Percentiles rank a stretch among this genome's conserved stretches.
These are phyloP conservation scores for Hippoglossus hippoglossus DNA, from an alignment of 2,797 vertebrate species.

Conservation along the genomic window DNA sequence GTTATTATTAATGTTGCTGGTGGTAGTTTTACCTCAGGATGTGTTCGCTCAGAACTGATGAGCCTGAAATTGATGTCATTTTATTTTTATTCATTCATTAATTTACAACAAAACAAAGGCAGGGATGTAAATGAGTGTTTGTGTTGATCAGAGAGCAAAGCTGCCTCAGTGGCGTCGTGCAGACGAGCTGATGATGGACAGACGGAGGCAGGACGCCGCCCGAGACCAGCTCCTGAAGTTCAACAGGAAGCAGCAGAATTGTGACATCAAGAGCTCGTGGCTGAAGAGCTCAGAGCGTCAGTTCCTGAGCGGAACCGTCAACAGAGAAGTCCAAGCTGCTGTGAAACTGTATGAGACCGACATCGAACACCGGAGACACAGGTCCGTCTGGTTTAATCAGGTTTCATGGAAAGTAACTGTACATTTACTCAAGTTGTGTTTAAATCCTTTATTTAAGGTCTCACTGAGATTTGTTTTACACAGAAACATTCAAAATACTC, in stretches of 20 bases:
- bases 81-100: too few species aligned
- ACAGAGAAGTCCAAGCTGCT: background rate
- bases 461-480: too few species aligned
- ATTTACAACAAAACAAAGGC: too few species aligned
- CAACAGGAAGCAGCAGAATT: conserved; percentile 68
- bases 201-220: conserved; percentile 62
- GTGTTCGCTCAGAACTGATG: too few species aligned
- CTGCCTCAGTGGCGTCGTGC: conserved; percentile 30
- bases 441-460: too few species aligned
- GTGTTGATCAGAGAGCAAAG: conserved; percentile 39
- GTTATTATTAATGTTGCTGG: too few species aligned
- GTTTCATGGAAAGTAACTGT: too few species aligned
- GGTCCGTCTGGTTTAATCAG: background rate
- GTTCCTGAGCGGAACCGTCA: conserved; percentile 44
- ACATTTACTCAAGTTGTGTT: too few species aligned
- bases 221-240: conserved; percentile 68
- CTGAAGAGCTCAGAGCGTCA: conserved; percentile 68
- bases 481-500: too few species aligned
- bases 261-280: conserved; percentile 73
- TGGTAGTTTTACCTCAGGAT: too few species aligned
- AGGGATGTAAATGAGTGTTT: background rate
- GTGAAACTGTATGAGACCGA: background rate
- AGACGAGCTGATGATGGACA: conserved; percentile 62
- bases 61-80: too few species aligned
- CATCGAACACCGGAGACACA: background rate